A percentile compares a stretch with the other conserved stretches of the same genome.
Evolutionary conservation across 2,113 vertebrate species (phyloP).

Genomic region (Phrynosoma platyrhinos): DNA sequence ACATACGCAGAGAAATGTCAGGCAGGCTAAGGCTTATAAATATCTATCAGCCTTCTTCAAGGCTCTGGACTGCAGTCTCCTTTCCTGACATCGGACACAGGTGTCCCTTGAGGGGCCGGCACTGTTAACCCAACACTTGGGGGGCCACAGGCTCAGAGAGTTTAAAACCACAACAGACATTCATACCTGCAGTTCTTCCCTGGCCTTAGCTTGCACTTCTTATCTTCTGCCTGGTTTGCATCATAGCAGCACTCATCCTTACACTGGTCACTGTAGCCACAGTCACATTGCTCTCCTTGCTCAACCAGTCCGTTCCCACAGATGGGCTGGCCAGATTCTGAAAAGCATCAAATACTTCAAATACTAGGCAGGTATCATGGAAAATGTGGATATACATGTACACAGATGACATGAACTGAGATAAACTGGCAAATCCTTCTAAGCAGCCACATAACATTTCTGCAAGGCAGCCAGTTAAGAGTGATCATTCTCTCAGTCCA

Average conservation of each 20-base stretch:
- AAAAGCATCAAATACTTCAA: constrained; percentile 33
- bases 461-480: background rate
- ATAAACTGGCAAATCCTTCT: background rate
- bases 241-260: constrained; percentile 89
- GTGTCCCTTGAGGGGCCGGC: too few relatives aligned
- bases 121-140: background rate
- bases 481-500: background rate
- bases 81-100: background rate
- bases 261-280: constrained; percentile 95
- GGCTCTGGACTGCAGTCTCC: too few relatives aligned
- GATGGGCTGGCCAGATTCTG: constrained; percentile 96
- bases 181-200: constrained; percentile 88
- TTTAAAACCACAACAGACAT: too few relatives aligned
- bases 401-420: background rate
- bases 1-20: background rate
- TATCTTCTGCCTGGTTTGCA: constrained; percentile 85
- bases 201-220: constrained; percentile 87
- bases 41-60: too few relatives aligned
- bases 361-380: too few relatives aligned
- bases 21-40: background rate
- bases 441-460: background rate
- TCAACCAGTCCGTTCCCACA: constrained; percentile 98
- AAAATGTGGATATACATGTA: background rate
- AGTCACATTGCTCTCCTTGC: constrained; percentile 92
- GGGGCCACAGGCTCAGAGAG: background rate